Evolutionary conservation across 2,888 invertebrate species (phyloP).

Genomic region (Leucozona laternaria): DNA sequence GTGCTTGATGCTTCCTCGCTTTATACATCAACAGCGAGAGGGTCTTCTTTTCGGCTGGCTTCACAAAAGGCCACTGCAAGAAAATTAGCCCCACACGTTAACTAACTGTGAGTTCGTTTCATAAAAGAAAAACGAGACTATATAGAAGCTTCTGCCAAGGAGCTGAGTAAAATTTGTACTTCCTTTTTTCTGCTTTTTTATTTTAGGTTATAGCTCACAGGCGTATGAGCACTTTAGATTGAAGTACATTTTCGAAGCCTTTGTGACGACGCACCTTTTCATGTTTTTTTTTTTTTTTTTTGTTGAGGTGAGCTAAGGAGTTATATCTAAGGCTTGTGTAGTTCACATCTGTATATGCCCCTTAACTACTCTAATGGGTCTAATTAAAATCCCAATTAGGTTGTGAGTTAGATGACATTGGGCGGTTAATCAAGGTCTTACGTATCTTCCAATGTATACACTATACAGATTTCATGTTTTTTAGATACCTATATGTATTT

Average conservation of each 20-base stretch:
- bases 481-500: neutral
- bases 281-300: neutral
- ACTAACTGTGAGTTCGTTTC: constrained; percentile 19
- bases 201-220: constrained; percentile 11
- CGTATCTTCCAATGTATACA: neutral
- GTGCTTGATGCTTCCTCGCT: neutral
- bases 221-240: constrained; percentile 11
- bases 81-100: constrained; percentile 34
- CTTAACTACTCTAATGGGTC: constrained; percentile 20
- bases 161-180: neutral
- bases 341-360: neutral
- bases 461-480: neutral
- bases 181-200: constrained; percentile 7
- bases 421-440: constrained; percentile 16
- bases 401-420: constrained; percentile 18
- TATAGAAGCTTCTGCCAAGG: neutral
- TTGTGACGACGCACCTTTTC: constrained; percentile 8
- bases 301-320: neutral
- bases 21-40: neutral
- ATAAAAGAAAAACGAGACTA: neutral
- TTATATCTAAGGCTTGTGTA: neutral
- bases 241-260: neutral
- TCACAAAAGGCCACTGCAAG: constrained; percentile 18
- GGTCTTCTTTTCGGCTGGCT: neutral
- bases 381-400: constrained; percentile 34